Conservation (phyloP, 2,113 vertebrate genomes). For the Ciconia maguari region DNA sequence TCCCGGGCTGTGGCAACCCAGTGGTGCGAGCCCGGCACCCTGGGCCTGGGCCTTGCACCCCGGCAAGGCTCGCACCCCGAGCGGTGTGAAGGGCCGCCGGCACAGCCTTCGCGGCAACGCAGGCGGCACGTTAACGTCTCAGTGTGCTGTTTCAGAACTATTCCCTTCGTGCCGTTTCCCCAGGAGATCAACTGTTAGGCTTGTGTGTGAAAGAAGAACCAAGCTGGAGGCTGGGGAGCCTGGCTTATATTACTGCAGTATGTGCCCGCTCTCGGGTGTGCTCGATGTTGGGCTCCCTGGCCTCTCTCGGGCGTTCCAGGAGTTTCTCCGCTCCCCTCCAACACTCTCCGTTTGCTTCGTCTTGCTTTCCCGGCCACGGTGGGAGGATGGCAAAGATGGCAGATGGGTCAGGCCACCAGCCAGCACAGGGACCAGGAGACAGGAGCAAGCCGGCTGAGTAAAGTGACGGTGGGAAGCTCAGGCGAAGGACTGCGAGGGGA, state of each 20-base stretch:
- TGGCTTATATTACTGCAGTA: accelerated
- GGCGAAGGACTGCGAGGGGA: background rate
- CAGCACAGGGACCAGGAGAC: background rate
- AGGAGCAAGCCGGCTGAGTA: background rate
- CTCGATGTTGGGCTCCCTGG: background rate
- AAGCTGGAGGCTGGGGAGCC: background rate
- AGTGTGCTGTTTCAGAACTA: background rate
- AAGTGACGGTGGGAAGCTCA: accelerated
- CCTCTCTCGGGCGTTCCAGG: background rate
- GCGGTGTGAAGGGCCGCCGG: accelerated
- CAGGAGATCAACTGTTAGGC: background rate
- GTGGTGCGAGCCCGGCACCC: background rate
- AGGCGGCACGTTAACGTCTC: background rate
- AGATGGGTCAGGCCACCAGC: background rate
- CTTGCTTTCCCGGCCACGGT: accelerated
- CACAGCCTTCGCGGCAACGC: background rate
- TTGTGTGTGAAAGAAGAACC: background rate
- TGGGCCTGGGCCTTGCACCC: background rate
- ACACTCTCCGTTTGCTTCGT: background rate
- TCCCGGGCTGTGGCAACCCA: accelerated
- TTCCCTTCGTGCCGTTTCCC: accelerated
- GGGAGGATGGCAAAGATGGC: background rate
- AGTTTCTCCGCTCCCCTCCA: background rate
- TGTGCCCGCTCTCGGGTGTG: accelerated
- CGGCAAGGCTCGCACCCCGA: too few species aligned